These are phyloP conservation scores for Drosophila peninsularis DNA, from an alignment of 2,888 invertebrate species.

Conservation along the genomic window DNA sequence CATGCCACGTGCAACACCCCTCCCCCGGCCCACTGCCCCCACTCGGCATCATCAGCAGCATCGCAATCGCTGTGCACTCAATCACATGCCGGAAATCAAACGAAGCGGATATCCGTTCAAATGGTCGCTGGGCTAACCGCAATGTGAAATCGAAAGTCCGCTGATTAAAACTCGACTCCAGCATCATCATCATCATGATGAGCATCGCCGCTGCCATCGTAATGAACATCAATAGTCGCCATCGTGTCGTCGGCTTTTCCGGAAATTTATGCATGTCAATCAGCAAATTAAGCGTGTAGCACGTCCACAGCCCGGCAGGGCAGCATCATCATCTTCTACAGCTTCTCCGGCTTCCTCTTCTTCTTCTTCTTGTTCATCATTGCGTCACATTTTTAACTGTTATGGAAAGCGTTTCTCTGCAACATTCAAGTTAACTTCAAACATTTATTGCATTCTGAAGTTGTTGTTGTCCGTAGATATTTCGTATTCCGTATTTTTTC, in stretches of 20 bases:
- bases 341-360: constrained; percentile 4
- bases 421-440: constrained; percentile 69
- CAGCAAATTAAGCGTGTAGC: constrained; percentile 63
- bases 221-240: constrained; percentile 34
- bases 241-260: constrained; percentile 59
- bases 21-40: neutral
- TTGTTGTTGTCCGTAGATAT: constrained; percentile 41
- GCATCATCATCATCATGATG: constrained; percentile 12
- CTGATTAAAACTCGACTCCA: constrained; percentile 73
- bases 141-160: constrained; percentile 76
- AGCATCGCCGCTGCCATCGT: constrained; percentile 1
- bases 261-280: constrained; percentile 80
- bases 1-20: constrained; percentile 35
- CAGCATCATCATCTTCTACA: neutral
- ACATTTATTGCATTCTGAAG: constrained; percentile 71
- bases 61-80: constrained; percentile 65
- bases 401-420: constrained; percentile 32
- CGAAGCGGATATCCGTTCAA: constrained; percentile 75
- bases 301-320: constrained; percentile 12
- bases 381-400: constrained; percentile 54
- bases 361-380: constrained; percentile 20
- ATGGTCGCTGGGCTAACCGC: constrained; percentile 68
- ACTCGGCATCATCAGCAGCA: constrained; percentile 8
- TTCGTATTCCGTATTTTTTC: constrained; percentile 44
- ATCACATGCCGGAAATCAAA: constrained; percentile 80